Base-by-base conservation (phyloP, 1,140 invertebrate species). In the Batillaria attramentaria region DNA sequence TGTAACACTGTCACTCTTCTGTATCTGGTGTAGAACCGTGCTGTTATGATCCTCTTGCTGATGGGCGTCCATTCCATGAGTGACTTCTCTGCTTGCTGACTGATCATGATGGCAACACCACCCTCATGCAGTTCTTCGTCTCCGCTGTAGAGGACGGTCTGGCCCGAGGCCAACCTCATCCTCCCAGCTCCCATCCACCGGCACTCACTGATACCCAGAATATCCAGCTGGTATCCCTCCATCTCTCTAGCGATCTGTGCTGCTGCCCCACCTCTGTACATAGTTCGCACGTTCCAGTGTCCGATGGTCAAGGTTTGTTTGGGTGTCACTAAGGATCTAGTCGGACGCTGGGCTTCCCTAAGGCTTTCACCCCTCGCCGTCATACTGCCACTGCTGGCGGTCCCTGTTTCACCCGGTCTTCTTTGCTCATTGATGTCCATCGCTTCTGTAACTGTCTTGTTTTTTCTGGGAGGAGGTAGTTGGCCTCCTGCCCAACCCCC, bases 31-130 rank as follows among this genome's bases (percentile, higher is more conserved):
- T 54, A 54, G 46, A 54, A 54, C n/a, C 46, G 16, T 16, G 46
- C 46, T 54, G 46, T 54, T 50, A 50, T 50, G 46, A 50, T 50
- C 46, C 46, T 50, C 46, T 50, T 50, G 46, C 24, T 50, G 46
- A 50, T 50, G 24, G 46, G 46, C 10, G 46, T 50, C 46, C 46
- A 50, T 50, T 50, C 46, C 46, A 50, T 50, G 46, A n/a, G n/a
- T n/a, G n/a, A n/a, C n/a, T n/a, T n/a, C n/a, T n/a, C n/a, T n/a
- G n/a, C n/a, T n/a, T n/a, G n/a, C n/a, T n/a, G n/a, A n/a, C n/a
- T n/a, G n/a, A n/a, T n/a, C n/a, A n/a, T n/a, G n/a, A n/a, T n/a
- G 46, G 46, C 46, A 50, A 50, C 46, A 50, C 46, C 46, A 50
- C 46, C 46, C 46, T 50, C 46, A 24, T 50, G 46, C 46, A 50